A percentile compares a stretch with the other conserved stretches of the same genome.
Evolutionary conservation across 2,113 vertebrate species (phyloP).

Genomic region (Opisthocomus hoazin): DNA sequence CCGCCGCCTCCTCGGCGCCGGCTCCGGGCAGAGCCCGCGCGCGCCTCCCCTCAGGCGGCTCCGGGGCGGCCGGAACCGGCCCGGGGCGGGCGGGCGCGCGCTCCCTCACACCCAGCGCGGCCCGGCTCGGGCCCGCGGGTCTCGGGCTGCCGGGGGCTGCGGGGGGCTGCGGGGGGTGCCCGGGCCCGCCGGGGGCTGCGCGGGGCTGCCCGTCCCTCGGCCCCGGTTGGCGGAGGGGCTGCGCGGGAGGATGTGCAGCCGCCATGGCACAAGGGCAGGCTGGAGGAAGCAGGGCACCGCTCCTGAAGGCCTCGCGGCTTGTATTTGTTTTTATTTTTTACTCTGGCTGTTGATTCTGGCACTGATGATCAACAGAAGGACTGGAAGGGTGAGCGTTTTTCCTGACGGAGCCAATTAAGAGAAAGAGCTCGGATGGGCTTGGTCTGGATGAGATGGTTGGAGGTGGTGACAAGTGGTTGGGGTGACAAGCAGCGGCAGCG

Average conservation of each 20-base stretch:
- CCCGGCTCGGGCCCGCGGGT: too few relatives aligned
- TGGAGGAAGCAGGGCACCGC: not conserved
- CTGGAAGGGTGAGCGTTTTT: not conserved
- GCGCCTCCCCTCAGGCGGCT: not conserved
- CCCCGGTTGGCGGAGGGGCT: not conserved
- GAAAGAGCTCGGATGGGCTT: not conserved
- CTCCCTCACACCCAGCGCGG: too few relatives aligned
- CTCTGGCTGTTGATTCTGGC: not conserved
- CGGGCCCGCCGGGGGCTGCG: too few relatives aligned
- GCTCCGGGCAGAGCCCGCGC: too few relatives aligned
- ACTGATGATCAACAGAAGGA: not conserved
- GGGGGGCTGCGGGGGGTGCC: not conserved
- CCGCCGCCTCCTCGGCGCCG: not conserved
- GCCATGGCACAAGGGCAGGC: not conserved
- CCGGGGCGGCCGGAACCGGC: too few relatives aligned
- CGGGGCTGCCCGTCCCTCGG: not conserved
- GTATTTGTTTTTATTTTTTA: not conserved
- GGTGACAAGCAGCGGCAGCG: not conserved
- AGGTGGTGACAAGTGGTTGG: fast-evolving
- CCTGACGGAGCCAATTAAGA: not conserved
- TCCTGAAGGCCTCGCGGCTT: not conserved
- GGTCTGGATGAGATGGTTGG: not conserved
- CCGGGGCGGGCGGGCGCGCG: fast-evolving
- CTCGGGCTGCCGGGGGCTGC: not conserved
- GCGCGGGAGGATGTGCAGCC: fast-evolving